Evolutionary conservation across 1,140 invertebrate genomes (phyloP).

Genomic region (Tetragnatha versicolor): DNA sequence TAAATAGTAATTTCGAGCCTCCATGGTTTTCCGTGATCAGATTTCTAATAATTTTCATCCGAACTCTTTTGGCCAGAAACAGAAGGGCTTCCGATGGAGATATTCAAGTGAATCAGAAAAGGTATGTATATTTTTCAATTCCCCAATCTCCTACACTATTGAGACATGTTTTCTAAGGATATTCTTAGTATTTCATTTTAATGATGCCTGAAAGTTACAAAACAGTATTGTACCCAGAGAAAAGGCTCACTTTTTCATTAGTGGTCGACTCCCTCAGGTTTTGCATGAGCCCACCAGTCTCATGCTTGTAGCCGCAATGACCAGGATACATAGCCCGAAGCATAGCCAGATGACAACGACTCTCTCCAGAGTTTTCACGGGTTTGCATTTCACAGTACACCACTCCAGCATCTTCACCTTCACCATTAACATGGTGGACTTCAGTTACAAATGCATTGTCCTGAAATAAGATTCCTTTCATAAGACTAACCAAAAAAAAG

Average conservation of each 20-base stretch:
- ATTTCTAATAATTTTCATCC: too few species aligned
- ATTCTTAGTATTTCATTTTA: too few species aligned
- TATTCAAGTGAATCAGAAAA: too few species aligned
- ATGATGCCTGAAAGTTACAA: too few species aligned
- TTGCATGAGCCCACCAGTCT: slow-evolving; percentile 82
- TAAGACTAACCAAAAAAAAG: not conserved
- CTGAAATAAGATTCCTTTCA: slow-evolving; percentile 63
- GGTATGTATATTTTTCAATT: too few species aligned
- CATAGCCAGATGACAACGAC: slow-evolving; percentile 70
- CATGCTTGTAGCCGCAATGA: slow-evolving; percentile 81
- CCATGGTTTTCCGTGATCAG: too few species aligned
- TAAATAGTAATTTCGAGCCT: too few species aligned
- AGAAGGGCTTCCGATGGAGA: too few species aligned
- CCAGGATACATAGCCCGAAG: slow-evolving; percentile 77
- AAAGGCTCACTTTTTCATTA: slow-evolving; percentile 75
- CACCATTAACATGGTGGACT: slow-evolving; percentile 87
- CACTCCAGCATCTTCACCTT: slow-evolving; percentile 88
- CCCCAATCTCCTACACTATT: too few species aligned
- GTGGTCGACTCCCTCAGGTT: slow-evolving; percentile 82
- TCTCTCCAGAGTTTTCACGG: slow-evolving; percentile 80
- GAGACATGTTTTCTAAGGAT: too few species aligned
- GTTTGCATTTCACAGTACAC: slow-evolving; percentile 95
- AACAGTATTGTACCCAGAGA: too few species aligned
- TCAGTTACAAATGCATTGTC: slow-evolving; percentile 85
- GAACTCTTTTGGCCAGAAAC: too few species aligned